These are phyloP conservation scores for Diarsia rubi DNA, from an alignment of 2,888 invertebrate species.

Conservation along the genomic window DNA sequence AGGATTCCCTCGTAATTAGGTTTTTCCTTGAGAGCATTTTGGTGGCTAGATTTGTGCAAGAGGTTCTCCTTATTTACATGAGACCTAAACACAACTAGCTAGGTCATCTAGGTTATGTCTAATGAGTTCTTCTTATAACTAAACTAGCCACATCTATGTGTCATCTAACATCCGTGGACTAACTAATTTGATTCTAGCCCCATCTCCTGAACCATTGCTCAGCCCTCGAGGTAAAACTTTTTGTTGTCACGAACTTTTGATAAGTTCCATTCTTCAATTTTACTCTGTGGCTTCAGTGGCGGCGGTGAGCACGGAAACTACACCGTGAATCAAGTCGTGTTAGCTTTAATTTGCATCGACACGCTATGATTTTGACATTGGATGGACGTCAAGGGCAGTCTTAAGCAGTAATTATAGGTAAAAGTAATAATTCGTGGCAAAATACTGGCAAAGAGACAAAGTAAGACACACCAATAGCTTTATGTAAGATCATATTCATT, in stretches of 20 bases:
- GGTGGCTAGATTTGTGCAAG: too few species aligned
- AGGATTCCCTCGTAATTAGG: too few species aligned
- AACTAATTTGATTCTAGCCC: slow-evolving; percentile 40
- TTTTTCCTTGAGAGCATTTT: too few species aligned
- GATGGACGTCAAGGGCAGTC: background rate
- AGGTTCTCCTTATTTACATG: background rate
- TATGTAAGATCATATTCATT: background rate
- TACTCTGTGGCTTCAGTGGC: slow-evolving; percentile 6
- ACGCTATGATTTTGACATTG: background rate
- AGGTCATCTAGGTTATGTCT: background rate
- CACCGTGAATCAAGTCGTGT: background rate
- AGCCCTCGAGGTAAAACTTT: slow-evolving; percentile 48
- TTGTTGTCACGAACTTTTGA: slow-evolving; percentile 55
- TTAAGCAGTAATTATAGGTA: background rate
- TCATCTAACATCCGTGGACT: background rate
- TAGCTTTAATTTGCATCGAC: background rate
- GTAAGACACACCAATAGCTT: background rate
- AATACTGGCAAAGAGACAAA: background rate
- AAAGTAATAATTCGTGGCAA: background rate
- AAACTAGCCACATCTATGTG: background rate
- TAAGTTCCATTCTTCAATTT: slow-evolving; percentile 25
- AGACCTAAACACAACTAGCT: background rate
- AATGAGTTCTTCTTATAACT: background rate
- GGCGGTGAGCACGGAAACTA: slow-evolving; percentile 5
- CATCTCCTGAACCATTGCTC: slow-evolving; percentile 46